Percentiles rank a stretch among this genome's conserved stretches.
These are phyloP conservation scores for Lissocephala sabroskyi DNA, from an alignment of 2,888 invertebrate species.

Conservation along the genomic window DNA sequence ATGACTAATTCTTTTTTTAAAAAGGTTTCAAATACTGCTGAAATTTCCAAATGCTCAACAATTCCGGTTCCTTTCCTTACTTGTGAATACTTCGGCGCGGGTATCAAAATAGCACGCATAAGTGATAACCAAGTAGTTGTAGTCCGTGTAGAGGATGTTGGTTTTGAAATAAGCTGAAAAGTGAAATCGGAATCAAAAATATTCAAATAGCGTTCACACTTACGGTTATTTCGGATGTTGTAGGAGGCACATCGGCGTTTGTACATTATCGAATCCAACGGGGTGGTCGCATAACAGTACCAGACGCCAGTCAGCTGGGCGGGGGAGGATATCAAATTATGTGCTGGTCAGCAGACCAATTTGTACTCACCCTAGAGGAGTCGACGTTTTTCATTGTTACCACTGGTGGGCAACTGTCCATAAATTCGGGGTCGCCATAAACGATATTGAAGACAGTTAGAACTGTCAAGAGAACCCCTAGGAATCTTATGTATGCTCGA, in stretches of 20 bases:
- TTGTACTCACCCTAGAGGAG: slow-evolving; percentile 13
- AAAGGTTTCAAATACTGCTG: no score
- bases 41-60: no score
- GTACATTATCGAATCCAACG: slow-evolving; percentile 11
- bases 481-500: no score
- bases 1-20: no score
- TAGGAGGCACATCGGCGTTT: slow-evolving; percentile 29
- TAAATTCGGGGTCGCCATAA: no score
- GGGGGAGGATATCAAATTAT: no score
- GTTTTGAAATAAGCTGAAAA: slow-evolving; percentile 25
- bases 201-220: slow-evolving; percentile 17
- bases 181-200: no score
- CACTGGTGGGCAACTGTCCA: slow-evolving; percentile 17
- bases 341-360: neutral
- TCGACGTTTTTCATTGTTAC: slow-evolving; percentile 4
- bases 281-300: slow-evolving; percentile 40
- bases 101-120: slow-evolving; percentile 36
- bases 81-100: no score
- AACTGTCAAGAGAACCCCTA: no score
- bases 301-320: slow-evolving; percentile 37
- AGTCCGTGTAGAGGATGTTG: slow-evolving; percentile 29
- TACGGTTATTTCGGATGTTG: slow-evolving; percentile 27
- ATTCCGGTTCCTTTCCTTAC: no score
- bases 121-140: slow-evolving; percentile 14
- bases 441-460: no score